phyloP scores from a whole-genome alignment of 1,140 invertebrate genomes.

The Monomorium pharaonis region DNA sequence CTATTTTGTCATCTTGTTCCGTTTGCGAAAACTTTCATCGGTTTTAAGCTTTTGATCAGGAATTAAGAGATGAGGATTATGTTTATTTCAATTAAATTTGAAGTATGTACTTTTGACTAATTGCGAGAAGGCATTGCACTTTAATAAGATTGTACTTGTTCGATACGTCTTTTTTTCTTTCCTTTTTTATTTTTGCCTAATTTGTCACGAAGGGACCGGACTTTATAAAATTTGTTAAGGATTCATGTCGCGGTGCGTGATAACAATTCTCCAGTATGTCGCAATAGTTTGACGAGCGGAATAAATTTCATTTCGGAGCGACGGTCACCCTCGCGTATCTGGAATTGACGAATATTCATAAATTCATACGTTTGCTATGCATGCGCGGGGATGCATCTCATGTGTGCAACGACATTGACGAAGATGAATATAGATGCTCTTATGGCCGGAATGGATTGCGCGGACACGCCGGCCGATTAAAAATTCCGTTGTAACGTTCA shows the following conservation, averaged over 20 bases:
- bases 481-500: slow-evolving; percentile 22
- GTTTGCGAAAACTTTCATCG: neutral
- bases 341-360: slow-evolving; percentile 60
- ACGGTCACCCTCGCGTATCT: slow-evolving; percentile 30
- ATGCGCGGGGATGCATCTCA: slow-evolving; percentile 33
- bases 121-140: neutral
- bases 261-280: slow-evolving; percentile 45
- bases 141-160: neutral
- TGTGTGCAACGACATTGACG: slow-evolving; percentile 44
- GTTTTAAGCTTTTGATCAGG: neutral
- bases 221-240: slow-evolving; percentile 16
- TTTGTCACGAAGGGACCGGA: neutral
- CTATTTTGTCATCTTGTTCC: slow-evolving; percentile 15
- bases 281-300: slow-evolving; percentile 40
- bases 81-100: neutral
- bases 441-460: neutral
- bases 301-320: slow-evolving; percentile 26
- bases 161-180: neutral
- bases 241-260: slow-evolving; percentile 2
- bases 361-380: slow-evolving; percentile 43
- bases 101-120: neutral
- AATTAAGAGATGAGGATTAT: neutral
- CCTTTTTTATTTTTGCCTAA: neutral
- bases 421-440: slow-evolving; percentile 55
- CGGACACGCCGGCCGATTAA: slow-evolving; percentile 19